Conservation (phyloP, 2,797 vertebrate genomes). For the Cynodonichthys magdalenae region DNA sequence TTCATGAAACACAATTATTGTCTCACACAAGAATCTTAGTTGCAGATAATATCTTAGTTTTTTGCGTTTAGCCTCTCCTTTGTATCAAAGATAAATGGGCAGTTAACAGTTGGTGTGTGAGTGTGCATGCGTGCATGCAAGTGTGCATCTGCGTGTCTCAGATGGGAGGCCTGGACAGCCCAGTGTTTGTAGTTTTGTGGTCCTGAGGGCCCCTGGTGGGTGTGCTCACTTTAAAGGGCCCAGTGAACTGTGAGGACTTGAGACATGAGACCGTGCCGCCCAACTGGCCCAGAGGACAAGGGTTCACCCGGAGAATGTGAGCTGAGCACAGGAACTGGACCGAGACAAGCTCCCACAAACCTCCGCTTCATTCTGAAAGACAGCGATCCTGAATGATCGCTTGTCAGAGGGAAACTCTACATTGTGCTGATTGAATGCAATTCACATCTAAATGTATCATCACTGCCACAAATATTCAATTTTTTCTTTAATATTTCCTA, state of each 20-base stretch:
- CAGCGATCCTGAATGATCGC: constrained; percentile 25
- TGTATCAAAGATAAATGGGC: constrained; percentile 65
- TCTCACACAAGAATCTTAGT: constrained; percentile 27
- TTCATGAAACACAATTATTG: constrained; percentile 36
- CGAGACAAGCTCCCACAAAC: constrained; percentile 74
- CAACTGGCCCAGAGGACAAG: constrained; percentile 75
- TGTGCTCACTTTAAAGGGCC: constrained; percentile 83
- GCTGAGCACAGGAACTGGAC: constrained; percentile 68
- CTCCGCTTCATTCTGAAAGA: constrained; percentile 52
- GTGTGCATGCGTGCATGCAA: constrained; percentile 57
- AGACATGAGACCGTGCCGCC: constrained; percentile 82
- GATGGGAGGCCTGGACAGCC: constrained; percentile 65
- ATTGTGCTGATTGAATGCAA: constrained; percentile 26
- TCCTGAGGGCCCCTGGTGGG: constrained; percentile 69
- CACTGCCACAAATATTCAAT: constrained; percentile 19
- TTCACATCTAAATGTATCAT: constrained; percentile 38
- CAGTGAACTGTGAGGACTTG: constrained; percentile 85
- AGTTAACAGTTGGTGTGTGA: constrained; percentile 62
- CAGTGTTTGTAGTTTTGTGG: constrained; percentile 77
- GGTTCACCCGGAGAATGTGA: constrained; percentile 80
- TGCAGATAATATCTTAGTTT: constrained; percentile 58
- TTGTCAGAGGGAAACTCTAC: constrained; percentile 37
- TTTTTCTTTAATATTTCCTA: background rate
- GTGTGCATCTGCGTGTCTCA: constrained; percentile 66
- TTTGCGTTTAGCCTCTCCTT: constrained; percentile 61